Base-by-base conservation (phyloP, 2,113 vertebrate species). In the Mola mola region DNA sequence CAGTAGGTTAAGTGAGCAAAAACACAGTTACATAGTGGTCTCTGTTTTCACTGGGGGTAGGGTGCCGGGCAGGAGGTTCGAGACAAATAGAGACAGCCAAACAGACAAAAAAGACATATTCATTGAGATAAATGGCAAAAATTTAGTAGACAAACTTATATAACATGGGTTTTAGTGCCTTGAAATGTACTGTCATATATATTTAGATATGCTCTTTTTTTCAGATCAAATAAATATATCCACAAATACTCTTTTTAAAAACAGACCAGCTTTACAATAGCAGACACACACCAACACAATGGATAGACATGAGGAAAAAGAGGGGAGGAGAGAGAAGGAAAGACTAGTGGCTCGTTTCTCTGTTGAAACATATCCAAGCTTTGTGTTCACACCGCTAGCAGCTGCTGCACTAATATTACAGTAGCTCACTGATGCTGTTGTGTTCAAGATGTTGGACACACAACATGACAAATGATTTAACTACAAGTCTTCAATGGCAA, bases 1-100 rank as follows among this genome's bases (percentile, higher is more conserved):
- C 53, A n/a, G n/a, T n/a, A n/a, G n/a, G n/a, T 79, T 75, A 70
- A 78, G 77, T 82, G 80, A 84, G 74, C 83, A 82, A 90, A 84
- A 90, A 91, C 89, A 92, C 89, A 92, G 90, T 90, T 86, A 79
- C 55, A 47, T 88, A 88, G 84, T 88, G 90, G 91, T 92, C 87
- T 92, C 90, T 91, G 86, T 77, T 88, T 86, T 83, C 84, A 73
- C 88, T 72, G 66, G 75, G 77, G 65, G 33, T 28, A 1, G 51
- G 65, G 68, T 55, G 60, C 40, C 55, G 64, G 58, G 74, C 51
- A 63, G 44, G 72, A 48, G 50, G 68, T 60, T 63, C 13, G 71
- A 85, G 86, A 91, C 86, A 21, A 89, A 81, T 74, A 82, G 72
- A 73, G 84, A 91, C 84, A 55, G 83, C 88, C 82, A 75, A 60